Conservation (phyloP, 2,113 vertebrate species). For the Tragulus kanchil region DNA sequence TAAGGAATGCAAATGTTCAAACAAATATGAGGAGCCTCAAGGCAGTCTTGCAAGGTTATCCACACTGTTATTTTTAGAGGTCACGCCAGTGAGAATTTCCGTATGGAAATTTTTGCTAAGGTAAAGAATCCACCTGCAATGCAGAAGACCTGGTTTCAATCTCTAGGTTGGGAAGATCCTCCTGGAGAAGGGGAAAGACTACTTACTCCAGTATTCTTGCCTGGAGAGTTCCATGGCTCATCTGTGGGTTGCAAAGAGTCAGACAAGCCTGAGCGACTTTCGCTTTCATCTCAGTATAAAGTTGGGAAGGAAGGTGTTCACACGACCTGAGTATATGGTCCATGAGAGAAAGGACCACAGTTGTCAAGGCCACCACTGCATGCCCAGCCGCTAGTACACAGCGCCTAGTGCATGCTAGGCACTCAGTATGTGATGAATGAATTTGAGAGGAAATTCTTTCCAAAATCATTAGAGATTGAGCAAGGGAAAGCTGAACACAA, state of each 20-base stretch:
- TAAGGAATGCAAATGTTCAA: background rate
- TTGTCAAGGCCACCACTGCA: background rate
- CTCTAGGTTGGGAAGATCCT: too few species aligned
- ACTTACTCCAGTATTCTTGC: too few species aligned
- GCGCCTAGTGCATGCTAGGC: background rate
- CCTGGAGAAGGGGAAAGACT: too few species aligned
- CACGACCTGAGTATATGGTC: background rate
- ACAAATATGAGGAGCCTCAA: background rate
- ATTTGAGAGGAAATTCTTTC: slow-evolving; percentile 31
- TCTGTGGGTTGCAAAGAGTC: too few species aligned
- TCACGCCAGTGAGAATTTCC: background rate
- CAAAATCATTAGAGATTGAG: background rate
- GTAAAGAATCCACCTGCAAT: too few species aligned
- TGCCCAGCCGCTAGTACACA: background rate
- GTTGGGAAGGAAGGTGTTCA: background rate
- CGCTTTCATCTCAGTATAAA: background rate
- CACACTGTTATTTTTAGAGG: background rate
- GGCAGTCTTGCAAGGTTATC: background rate
- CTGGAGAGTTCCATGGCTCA: too few species aligned
- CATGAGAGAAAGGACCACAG: background rate
- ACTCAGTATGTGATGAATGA: background rate
- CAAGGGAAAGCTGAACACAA: background rate
- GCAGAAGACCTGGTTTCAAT: too few species aligned
- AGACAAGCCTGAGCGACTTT: too few species aligned
- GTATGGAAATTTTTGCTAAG: background rate